Percentiles rank a stretch among this genome's conserved stretches.
Evolutionary conservation across 2,113 vertebrate genomes (phyloP).

Genomic region (Limanda limanda): DNA sequence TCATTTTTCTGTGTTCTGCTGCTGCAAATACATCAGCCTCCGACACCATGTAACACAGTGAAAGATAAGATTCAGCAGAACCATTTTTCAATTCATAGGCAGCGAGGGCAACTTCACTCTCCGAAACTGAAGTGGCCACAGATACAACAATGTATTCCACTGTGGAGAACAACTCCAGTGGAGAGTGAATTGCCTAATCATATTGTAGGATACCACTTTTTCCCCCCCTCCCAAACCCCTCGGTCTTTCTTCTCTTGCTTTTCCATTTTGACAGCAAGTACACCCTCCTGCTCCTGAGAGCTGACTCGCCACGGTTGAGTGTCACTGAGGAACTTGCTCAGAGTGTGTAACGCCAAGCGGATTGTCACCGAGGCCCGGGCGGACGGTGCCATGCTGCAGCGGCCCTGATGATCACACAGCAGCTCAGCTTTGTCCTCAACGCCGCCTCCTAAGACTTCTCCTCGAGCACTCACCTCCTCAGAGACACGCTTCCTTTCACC

Average conservation of each 20-base stretch:
- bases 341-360: slow-evolving; percentile 48
- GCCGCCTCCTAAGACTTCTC: slow-evolving; percentile 16
- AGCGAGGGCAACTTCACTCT: slow-evolving; percentile 4
- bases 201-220: slow-evolving; percentile 28
- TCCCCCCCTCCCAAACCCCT: not conserved
- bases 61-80: not conserved
- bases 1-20: not conserved
- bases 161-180: slow-evolving; percentile 18
- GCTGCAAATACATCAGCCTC: not conserved
- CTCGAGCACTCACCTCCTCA: slow-evolving; percentile 40
- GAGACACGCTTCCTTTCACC: slow-evolving; percentile 7
- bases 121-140: slow-evolving; percentile 32
- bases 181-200: slow-evolving; percentile 54
- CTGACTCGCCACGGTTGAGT: slow-evolving; percentile 39
- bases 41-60: not conserved
- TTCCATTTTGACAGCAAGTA: slow-evolving; percentile 43
- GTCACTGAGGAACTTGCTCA: slow-evolving; percentile 55
- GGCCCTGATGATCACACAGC: slow-evolving; percentile 32
- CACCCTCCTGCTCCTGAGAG: slow-evolving; percentile 36
- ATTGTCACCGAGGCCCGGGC: slow-evolving; percentile 37
- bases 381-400: slow-evolving; percentile 2
- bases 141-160: slow-evolving; percentile 7
- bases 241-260: not conserved
- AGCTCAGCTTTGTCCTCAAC: slow-evolving; percentile 29
- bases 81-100: slow-evolving; percentile 18